phyloP scores from a whole-genome alignment of 2,113 vertebrate genomes.

The Peromyscus californicus region DNA sequence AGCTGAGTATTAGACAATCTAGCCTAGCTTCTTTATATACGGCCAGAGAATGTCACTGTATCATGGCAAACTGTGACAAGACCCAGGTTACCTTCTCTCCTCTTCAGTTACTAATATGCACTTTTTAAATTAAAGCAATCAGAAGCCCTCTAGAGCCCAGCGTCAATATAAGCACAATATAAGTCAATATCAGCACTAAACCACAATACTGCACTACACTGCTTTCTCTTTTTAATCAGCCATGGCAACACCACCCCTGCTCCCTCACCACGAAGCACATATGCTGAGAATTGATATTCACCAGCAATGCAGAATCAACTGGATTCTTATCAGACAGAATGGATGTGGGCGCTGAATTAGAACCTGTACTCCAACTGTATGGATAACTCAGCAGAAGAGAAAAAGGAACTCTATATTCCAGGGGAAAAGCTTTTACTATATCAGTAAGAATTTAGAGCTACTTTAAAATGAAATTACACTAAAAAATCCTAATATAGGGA shows the following conservation, averaged over 20 bases:
- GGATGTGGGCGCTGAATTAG: background rate
- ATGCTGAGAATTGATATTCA: background rate
- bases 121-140: conserved; percentile 14
- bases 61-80: background rate
- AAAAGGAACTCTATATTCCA: background rate
- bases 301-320: background rate
- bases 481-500: background rate
- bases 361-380: background rate
- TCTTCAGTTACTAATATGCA: background rate
- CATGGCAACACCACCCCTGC: background rate
- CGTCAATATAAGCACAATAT: background rate
- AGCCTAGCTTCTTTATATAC: background rate
- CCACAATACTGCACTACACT: background rate
- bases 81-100: background rate
- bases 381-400: background rate
- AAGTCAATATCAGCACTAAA: background rate
- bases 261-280: background rate
- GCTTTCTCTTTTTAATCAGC: background rate
- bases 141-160: background rate
- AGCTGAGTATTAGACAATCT: background rate
- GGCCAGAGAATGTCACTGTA: background rate
- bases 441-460: background rate
- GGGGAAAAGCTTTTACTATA: background rate
- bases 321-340: background rate
- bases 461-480: background rate